A percentile compares a stretch with the other conserved stretches of the same genome.
Conservation (phyloP, 1,140 invertebrate genomes). For the Platorchestia sp. region DNA sequence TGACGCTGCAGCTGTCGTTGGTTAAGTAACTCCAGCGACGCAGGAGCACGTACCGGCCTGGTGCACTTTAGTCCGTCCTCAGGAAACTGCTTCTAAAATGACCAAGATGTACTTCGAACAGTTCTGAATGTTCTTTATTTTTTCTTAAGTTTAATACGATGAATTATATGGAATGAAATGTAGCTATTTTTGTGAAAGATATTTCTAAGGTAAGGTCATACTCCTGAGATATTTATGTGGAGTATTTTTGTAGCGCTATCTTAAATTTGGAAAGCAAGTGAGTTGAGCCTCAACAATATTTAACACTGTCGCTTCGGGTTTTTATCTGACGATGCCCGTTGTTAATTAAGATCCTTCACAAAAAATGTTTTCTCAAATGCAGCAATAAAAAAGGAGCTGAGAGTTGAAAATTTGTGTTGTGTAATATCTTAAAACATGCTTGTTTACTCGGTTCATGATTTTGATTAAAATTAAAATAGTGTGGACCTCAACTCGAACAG, state of each 20-base stretch:
- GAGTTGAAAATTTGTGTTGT: too few species aligned
- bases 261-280: too few species aligned
- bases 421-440: neutral
- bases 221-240: neutral
- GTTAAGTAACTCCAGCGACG: neutral
- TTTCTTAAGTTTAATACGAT: neutral
- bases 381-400: too few species aligned
- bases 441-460: neutral
- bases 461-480: neutral
- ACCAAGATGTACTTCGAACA: neutral
- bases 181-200: neutral
- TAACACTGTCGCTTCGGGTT: too few species aligned
- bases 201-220: neutral
- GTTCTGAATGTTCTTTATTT: neutral
- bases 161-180: neutral
- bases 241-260: too few species aligned
- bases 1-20: conserved; percentile 18
- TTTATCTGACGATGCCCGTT: too few species aligned
- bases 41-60: neutral
- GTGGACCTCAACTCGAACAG: neutral
- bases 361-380: too few species aligned
- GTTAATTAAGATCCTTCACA: too few species aligned
- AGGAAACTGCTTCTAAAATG: neutral
- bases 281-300: too few species aligned
- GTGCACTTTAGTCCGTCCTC: neutral